Conservation (phyloP, 64 coral and sea anemone genomes). For the Stylophora pistillata region DNA sequence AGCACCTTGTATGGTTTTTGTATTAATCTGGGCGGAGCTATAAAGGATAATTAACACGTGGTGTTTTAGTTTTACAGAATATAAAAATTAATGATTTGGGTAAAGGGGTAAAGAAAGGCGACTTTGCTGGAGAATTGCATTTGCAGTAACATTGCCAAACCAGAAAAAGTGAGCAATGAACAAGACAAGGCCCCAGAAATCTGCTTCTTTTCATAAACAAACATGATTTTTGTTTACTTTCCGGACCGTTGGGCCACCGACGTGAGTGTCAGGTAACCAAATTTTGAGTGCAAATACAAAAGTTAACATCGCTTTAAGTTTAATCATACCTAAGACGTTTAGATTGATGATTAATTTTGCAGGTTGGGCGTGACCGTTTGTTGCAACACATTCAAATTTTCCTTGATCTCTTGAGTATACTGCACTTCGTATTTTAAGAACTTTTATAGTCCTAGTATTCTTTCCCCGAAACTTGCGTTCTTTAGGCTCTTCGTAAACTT, state of each 20-base stretch:
- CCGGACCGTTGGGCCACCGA: no score
- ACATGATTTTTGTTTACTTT: no score
- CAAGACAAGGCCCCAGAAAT: no score
- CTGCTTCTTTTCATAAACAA: no score
- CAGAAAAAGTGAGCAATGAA: no score
- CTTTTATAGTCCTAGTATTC: background rate
- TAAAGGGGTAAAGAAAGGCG: no score
- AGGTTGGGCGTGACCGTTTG: background rate
- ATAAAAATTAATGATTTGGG: no score
- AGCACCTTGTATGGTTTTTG: background rate
- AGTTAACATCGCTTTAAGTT: background rate
- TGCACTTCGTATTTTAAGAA: slow-evolving; percentile 18
- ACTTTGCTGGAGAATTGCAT: no score
- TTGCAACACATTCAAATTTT: slow-evolving; percentile 13
- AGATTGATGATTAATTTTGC: background rate
- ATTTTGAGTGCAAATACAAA: background rate
- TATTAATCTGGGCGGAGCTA: background rate
- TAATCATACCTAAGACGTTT: slow-evolving; percentile 10
- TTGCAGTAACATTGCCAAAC: no score
- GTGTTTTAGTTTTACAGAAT: background rate
- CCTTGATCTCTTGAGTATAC: slow-evolving; percentile 30
- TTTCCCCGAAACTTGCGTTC: background rate
- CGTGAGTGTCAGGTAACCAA: background rate
- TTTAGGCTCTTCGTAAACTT: background rate
- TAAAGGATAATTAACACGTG: background rate